Percentiles rank a stretch among this genome's conserved stretches.
phyloP scores from a whole-genome alignment of 2,797 vertebrate genomes.

The Phalanger gymnotis region DNA sequence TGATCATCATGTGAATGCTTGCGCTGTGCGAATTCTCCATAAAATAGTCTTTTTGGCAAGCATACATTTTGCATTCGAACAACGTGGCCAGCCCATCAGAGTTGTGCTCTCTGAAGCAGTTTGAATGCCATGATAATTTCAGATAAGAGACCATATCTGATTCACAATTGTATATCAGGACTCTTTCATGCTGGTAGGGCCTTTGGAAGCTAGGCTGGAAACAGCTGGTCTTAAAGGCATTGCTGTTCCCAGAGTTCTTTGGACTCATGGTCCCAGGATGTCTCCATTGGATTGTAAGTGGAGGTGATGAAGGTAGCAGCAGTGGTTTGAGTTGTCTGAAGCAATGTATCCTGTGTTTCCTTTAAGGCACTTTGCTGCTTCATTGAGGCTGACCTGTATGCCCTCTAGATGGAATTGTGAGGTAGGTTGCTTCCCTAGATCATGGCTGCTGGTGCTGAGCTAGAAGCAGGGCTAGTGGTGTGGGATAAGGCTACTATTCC shows the following conservation, averaged over 20 bases:
- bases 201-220: background rate
- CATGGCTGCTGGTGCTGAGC: background rate
- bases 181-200: background rate
- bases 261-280: background rate
- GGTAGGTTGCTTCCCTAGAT: background rate
- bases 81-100: too few relatives aligned
- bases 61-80: too few relatives aligned
- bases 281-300: background rate
- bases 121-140: background rate
- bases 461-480: background rate
- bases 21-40: too few relatives aligned
- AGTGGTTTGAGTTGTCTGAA: background rate
- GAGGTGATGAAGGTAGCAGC: background rate
- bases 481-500: background rate
- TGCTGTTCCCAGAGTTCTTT: background rate
- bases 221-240: background rate
- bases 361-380: background rate
- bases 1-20: too few relatives aligned
- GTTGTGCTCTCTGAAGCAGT: too few relatives aligned
- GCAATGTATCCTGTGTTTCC: background rate
- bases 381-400: background rate
- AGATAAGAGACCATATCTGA: background rate
- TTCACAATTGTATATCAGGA: background rate
- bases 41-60: too few relatives aligned
- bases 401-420: background rate